Evolutionary conservation across 1,140 invertebrate species (phyloP), one percentile per base, ranked within the genome.

Genomic region (Sesamia nonagrioides): DNA sequence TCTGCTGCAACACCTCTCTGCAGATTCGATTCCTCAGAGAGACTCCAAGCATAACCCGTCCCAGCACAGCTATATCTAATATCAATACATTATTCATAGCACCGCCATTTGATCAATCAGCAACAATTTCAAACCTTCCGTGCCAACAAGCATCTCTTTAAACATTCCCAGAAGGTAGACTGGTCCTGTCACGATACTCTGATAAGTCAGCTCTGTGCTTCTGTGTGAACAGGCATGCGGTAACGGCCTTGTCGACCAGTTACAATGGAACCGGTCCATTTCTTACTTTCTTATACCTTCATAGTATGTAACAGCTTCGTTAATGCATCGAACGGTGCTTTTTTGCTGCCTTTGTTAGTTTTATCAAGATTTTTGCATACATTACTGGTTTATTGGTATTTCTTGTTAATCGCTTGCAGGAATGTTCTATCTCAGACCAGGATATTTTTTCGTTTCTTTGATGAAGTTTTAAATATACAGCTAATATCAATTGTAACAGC

Each of bases 211-310:
- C 27, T 27, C 15, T 56, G 21, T 35, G 73, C 9, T 56, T 45
- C 48, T 35, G 21, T 35, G 73, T n/a, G 37, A 60, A 74, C 60
- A 61, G 56, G 56, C 21, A 75, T 61, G 73, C 58, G 73, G 58
- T 42, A 75, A 75, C 73, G 73, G 73, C 73, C 73, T 75, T 75
- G 73, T 45, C 35, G 21, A 35, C 33, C 52, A 6, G 50, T 50
- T 73, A 73, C 58, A 75, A 63, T 61, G 8, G 13, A 75, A 75
- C 73, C 73, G 73, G 73, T 63, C 27, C 45, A 35, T 61, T 42
- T 63, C 54, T 61, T 75, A 75, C 73, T 75, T 75, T 75, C 73
- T 63, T 75, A 63, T 75, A 35, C 42, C 21, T 63, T 42, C 18
- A 8, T 21, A 58, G 54, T 27, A 33, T 42, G 8, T 58, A 21